These are phyloP conservation scores for Hylaea fasciaria DNA, from an alignment of 2,888 invertebrate species.

Conservation along the genomic window DNA sequence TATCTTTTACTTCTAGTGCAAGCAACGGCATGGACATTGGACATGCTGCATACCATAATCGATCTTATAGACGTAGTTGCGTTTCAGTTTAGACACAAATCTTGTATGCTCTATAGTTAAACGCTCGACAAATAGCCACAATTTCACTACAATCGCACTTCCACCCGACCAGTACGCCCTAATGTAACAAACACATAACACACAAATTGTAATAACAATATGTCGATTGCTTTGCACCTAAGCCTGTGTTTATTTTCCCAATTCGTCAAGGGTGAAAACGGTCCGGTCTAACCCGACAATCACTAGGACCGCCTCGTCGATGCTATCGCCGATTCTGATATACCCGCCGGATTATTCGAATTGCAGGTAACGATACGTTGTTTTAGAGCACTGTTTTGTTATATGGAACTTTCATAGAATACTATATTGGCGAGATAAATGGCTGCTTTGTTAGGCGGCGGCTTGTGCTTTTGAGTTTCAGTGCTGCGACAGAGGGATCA, in stretches of 20 bases:
- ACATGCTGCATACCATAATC: too few species aligned
- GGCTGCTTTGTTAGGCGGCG: conserved; percentile 11
- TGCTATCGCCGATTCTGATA: conserved; percentile 84
- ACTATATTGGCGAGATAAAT: conserved; percentile 28
- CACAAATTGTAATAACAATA: conserved; percentile 54
- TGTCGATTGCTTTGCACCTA: conserved; percentile 76
- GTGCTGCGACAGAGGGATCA: neutral
- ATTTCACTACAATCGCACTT: conserved; percentile 40
- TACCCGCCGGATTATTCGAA: conserved; percentile 81
- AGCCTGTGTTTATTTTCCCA: conserved; percentile 76
- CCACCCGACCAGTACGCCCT: conserved; percentile 24
- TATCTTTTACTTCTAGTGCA: neutral
- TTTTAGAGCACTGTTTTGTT: conserved; percentile 40
- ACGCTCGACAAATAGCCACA: conserved; percentile 1
- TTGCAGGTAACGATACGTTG: conserved; percentile 73
- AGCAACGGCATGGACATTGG: neutral
- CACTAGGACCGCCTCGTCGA: conserved; percentile 83
- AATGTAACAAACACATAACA: conserved; percentile 36
- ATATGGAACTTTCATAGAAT: conserved; percentile 41
- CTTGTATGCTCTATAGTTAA: too few species aligned
- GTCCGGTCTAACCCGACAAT: conserved; percentile 84
- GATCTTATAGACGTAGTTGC: too few species aligned
- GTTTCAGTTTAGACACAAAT: too few species aligned
- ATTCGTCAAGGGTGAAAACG: conserved; percentile 79
- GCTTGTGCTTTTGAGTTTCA: conserved; percentile 14